Evolutionary conservation across 53 echinoderm and acorn worm genomes (phyloP).

Genomic region (Zoroaster sp.): DNA sequence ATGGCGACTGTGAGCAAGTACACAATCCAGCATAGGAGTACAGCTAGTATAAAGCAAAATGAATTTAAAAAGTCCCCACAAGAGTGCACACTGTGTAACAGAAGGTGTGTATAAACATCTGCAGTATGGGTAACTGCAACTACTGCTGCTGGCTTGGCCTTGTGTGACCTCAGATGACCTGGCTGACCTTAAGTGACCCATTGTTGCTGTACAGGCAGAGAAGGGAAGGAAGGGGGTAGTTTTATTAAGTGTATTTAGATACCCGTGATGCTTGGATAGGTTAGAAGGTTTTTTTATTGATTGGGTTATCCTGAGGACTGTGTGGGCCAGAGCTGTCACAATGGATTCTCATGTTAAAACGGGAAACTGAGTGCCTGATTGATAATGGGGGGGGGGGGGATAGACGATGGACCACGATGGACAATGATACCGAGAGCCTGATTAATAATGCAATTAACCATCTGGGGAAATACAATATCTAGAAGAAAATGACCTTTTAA

Average conservation of each 20-base stretch:
- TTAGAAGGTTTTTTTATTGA: neutral
- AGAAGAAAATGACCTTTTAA: neutral
- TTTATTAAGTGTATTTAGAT: neutral
- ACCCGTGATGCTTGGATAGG: neutral
- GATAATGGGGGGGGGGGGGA: neutral
- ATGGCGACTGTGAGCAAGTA: neutral
- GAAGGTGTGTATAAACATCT: neutral
- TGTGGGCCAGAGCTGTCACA: neutral
- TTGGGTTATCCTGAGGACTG: neutral
- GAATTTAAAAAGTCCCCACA: neutral
- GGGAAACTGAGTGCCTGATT: neutral
- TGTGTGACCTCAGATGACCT: constrained; percentile 20
- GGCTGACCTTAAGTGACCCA: neutral
- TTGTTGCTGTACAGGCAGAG: neutral
- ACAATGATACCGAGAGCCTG: neutral
- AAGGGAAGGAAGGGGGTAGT: neutral
- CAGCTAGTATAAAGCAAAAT: too few relatives aligned
- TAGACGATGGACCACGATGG: too few relatives aligned
- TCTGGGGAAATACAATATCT: neutral
- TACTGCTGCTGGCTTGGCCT: neutral
- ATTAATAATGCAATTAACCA: neutral
- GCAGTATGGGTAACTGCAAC: neutral
- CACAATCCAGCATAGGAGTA: neutral
- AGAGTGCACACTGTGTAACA: too few relatives aligned
- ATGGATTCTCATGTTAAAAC: neutral